Evolutionary conservation across 1,140 invertebrate species (phyloP).

Genomic region (Brachionus rotundiformis): DNA sequence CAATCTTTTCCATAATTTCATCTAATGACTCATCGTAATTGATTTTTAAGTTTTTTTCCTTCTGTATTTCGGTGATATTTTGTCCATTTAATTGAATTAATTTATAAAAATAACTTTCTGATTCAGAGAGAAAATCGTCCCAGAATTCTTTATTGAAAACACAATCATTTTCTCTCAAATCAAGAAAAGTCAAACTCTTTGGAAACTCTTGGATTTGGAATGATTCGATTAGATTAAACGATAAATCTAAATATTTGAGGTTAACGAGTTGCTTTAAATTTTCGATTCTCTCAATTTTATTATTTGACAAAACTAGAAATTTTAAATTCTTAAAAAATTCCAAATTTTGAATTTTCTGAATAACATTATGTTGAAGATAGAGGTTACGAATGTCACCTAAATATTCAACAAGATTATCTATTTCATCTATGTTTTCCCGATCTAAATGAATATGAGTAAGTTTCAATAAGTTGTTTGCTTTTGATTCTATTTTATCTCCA

Average conservation of each 20-base stretch:
- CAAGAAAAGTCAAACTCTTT: not conserved
- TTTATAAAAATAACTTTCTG: not conserved
- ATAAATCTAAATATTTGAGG: slow-evolving; percentile 15
- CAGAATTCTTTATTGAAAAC: not conserved
- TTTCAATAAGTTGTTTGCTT: slow-evolving; percentile 15
- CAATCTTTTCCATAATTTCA: not conserved
- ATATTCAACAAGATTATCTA: slow-evolving; percentile 39
- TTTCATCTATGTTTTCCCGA: slow-evolving; percentile 37
- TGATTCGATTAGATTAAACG: not conserved
- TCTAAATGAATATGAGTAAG: slow-evolving; percentile 37
- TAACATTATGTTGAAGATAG: slow-evolving; percentile 83
- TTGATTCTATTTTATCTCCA: not conserved
- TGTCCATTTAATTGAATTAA: slow-evolving; percentile 13
- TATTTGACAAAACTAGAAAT: slow-evolving; percentile 82
- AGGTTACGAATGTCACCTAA: slow-evolving; percentile 61
- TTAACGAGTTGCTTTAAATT: slow-evolving; percentile 69
- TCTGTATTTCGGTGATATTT: not conserved
- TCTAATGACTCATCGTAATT: slow-evolving; percentile 13
- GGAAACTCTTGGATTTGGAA: slow-evolving; percentile 21
- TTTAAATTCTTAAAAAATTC: slow-evolving; percentile 73
- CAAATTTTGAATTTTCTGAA: slow-evolving; percentile 82
- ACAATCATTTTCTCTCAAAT: slow-evolving; percentile 7
- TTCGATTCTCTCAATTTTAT: slow-evolving; percentile 78
- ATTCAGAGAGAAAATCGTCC: not conserved
- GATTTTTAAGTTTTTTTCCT: not conserved